Evolutionary conservation across 1,140 invertebrate genomes (phyloP).

Genomic region (Aradophagus sp.): DNA sequence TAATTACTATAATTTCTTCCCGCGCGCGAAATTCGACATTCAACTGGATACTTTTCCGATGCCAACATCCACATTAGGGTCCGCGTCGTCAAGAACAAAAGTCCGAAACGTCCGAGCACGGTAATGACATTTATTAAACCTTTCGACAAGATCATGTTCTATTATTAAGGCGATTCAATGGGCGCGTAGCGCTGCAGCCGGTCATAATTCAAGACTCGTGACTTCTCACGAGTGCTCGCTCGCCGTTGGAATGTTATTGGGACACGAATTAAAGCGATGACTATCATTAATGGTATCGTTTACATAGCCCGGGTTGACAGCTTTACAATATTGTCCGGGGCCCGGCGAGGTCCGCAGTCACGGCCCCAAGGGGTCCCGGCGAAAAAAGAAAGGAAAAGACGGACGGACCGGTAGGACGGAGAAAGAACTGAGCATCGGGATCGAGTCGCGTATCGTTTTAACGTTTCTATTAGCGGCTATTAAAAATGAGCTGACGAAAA

Average conservation of each 20-base stretch:
- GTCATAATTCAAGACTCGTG: constrained; percentile 10
- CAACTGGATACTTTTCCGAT: too few relatives aligned
- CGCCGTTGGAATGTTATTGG: constrained; percentile 38
- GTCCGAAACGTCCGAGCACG: too few relatives aligned
- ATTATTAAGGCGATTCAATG: too few relatives aligned
- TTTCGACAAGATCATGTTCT: too few relatives aligned
- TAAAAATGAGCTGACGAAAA: constrained; percentile 66
- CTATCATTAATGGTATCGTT: constrained; percentile 58
- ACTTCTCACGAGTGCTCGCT: constrained; percentile 23
- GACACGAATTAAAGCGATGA: constrained; percentile 51
- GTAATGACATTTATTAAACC: too few relatives aligned
- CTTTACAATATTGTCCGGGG: constrained; percentile 50
- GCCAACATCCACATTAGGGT: too few relatives aligned
- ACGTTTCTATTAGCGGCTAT: constrained; percentile 75
- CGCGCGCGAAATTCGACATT: too few relatives aligned
- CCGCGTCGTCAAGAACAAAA: too few relatives aligned
- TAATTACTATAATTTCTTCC: too few relatives aligned
- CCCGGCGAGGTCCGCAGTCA: constrained; percentile 11
- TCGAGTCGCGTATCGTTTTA: constrained; percentile 72
- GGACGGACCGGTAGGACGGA: constrained; percentile 37
- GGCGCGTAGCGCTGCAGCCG: neutral
- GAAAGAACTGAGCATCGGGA: constrained; percentile 69
- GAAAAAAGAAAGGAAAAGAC: constrained; percentile 38
- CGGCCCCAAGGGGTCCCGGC: constrained; percentile 21
- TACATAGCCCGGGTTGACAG: constrained; percentile 45